Conservation (phyloP, 2,888 invertebrate species). For the Euspilapteryx auroguttella region DNA sequence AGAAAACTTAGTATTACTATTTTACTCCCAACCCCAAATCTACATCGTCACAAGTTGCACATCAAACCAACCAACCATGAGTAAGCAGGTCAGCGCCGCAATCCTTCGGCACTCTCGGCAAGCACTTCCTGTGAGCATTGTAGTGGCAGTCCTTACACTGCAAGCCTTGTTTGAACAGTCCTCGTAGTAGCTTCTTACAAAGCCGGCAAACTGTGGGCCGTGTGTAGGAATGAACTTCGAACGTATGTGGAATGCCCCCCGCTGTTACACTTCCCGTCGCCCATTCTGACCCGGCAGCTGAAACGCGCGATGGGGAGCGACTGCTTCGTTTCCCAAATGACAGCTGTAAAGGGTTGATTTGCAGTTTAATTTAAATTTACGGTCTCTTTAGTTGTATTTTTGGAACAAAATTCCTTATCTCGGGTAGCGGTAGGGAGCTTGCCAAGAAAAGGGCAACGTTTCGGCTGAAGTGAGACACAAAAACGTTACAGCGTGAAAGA, state of each 20-base stretch:
- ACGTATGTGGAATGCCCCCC: slow-evolving; percentile 81
- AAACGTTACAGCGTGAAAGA: too few relatives aligned
- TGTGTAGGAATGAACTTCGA: slow-evolving; percentile 95
- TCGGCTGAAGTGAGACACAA: too few relatives aligned
- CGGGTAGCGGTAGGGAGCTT: too few relatives aligned
- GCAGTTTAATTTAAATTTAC: too few relatives aligned
- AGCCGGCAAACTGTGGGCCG: slow-evolving; percentile 94
- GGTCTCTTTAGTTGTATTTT: too few relatives aligned
- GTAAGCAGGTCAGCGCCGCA: slow-evolving; percentile 80
- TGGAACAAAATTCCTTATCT: too few relatives aligned
- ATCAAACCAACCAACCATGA: too few relatives aligned
- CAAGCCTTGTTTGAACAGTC: slow-evolving; percentile 93
- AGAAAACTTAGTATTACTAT: too few relatives aligned
- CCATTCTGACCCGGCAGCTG: slow-evolving; percentile 23
- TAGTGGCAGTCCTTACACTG: slow-evolving; percentile 98
- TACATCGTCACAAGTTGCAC: too few relatives aligned
- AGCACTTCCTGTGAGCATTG: slow-evolving; percentile 94
- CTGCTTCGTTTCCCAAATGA: slow-evolving; percentile 27
- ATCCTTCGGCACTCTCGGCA: slow-evolving; percentile 87
- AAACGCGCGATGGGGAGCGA: slow-evolving; percentile 71
- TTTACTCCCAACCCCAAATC: too few relatives aligned
- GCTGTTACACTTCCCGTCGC: slow-evolving; percentile 7
- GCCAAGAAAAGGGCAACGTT: too few relatives aligned
- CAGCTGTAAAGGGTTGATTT: too few relatives aligned
- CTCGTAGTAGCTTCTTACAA: slow-evolving; percentile 94